Percentiles rank a stretch among this genome's conserved stretches.
Conservation (phyloP, 2,888 invertebrate genomes). For the Corythucha ciliata region DNA sequence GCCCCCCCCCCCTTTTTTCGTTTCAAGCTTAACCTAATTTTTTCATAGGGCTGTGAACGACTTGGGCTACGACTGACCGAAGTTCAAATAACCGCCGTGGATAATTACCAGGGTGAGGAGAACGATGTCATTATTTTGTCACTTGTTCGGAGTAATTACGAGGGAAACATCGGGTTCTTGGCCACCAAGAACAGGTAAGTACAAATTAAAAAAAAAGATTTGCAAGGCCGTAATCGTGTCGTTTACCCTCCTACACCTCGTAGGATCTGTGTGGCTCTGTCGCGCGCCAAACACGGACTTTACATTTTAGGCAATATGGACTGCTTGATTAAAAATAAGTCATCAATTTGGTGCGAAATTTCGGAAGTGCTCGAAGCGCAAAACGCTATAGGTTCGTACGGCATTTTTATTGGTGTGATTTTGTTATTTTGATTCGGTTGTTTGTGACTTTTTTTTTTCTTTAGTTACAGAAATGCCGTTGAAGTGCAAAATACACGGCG, state of each 20-base stretch:
- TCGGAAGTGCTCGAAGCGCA: constrained; percentile 44
- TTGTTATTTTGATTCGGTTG: not conserved
- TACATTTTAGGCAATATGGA: constrained; percentile 66
- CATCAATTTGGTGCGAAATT: constrained; percentile 50
- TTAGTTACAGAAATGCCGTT: constrained; percentile 37
- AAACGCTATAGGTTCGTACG: constrained; percentile 46
- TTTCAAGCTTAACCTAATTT: not conserved
- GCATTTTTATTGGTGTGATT: not conserved
- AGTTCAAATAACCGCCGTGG: constrained; percentile 57
- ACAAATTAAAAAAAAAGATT: too few relatives aligned
- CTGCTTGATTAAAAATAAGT: constrained; percentile 45
- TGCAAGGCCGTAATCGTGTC: not conserved
- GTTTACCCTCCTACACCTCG: not conserved
- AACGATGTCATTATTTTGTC: constrained; percentile 68
- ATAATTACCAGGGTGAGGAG: constrained; percentile 76
- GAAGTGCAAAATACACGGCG: constrained; percentile 47
- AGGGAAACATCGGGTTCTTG: constrained; percentile 61
- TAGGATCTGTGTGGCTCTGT: constrained; percentile 67
- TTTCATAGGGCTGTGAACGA: too few relatives aligned
- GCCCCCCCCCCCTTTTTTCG: too few relatives aligned
- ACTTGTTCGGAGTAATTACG: constrained; percentile 62
- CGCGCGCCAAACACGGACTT: constrained; percentile 59
- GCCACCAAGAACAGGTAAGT: constrained; percentile 47
- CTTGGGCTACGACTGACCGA: constrained; percentile 38
- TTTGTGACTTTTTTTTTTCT: constrained; percentile 1